Conservation (phyloP, 1,140 invertebrate genomes). For the Pemphigus obesinymphae region DNA sequence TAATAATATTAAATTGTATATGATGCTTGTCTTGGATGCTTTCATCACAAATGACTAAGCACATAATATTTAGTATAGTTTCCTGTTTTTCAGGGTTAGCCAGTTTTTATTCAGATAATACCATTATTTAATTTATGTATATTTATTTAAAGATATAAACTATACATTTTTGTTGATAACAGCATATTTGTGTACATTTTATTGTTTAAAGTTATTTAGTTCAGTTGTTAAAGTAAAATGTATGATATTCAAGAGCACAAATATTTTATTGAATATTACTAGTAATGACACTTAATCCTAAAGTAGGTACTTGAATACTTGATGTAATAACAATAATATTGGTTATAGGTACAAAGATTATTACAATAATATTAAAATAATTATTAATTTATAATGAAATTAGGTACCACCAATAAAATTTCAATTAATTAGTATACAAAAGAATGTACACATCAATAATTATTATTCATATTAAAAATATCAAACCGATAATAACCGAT, state of each 20-base stretch:
- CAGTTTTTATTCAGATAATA: constrained; percentile 25
- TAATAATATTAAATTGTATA: too few species aligned
- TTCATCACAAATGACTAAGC: background rate
- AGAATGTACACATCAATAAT: background rate
- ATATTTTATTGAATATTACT: background rate
- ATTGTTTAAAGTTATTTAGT: background rate
- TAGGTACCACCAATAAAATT: too few species aligned
- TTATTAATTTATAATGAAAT: too few species aligned
- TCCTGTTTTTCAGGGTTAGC: constrained; percentile 3
- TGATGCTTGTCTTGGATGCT: too few species aligned
- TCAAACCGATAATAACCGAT: background rate
- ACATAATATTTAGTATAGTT: background rate
- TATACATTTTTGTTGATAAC: constrained; percentile 7
- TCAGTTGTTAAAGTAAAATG: background rate
- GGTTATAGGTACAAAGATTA: too few species aligned
- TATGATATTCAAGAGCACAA: background rate
- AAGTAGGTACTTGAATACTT: too few species aligned
- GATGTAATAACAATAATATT: too few species aligned
- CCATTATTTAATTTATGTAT: background rate
- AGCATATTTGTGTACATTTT: background rate
- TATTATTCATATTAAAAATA: background rate
- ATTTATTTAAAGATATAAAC: background rate
- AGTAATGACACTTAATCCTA: background rate
- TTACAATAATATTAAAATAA: too few species aligned
- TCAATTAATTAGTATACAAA: background rate